A percentile compares a stretch with the other conserved stretches of the same genome.
These are phyloP conservation scores for Ceratitis capitata DNA, from an alignment of 1,140 invertebrate species.

Conservation along the genomic window DNA sequence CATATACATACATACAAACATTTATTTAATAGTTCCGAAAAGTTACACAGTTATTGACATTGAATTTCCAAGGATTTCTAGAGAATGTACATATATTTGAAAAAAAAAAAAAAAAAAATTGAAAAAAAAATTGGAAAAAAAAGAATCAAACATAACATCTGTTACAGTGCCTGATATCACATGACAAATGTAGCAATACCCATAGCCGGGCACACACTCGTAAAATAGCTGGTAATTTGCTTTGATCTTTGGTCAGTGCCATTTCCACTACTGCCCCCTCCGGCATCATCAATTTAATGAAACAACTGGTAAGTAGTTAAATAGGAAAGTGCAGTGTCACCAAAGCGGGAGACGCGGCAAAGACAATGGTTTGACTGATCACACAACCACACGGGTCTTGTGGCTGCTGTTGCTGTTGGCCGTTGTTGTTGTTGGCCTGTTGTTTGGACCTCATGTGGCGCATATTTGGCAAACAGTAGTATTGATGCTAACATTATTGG, in stretches of 20 bases:
- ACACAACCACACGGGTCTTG: not conserved
- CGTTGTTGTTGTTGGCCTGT: not conserved
- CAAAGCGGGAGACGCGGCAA: not conserved
- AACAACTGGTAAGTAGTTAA: not conserved
- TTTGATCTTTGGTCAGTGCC: not conserved
- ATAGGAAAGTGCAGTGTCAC: not conserved
- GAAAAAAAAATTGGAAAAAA: not conserved
- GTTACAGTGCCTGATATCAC: not conserved
- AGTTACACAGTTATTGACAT: not conserved
- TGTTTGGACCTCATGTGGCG: conserved; percentile 3
- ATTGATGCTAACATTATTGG: not conserved
- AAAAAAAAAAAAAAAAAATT: not conserved
- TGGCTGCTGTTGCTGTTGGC: not conserved
- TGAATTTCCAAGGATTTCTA: not conserved
- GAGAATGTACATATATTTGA: not conserved
- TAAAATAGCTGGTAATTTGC: conserved; percentile 16
- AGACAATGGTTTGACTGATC: not conserved
- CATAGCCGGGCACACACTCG: not conserved
- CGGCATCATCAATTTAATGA: not conserved
- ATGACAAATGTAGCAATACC: not conserved
- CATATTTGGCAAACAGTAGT: conserved; percentile 11
- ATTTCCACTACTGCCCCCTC: not conserved
- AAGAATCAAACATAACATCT: not conserved
- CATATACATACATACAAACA: not conserved
- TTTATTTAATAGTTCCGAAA: not conserved